phyloP scores from a whole-genome alignment of 2,888 invertebrate genomes.

The Lasiommata megera region DNA sequence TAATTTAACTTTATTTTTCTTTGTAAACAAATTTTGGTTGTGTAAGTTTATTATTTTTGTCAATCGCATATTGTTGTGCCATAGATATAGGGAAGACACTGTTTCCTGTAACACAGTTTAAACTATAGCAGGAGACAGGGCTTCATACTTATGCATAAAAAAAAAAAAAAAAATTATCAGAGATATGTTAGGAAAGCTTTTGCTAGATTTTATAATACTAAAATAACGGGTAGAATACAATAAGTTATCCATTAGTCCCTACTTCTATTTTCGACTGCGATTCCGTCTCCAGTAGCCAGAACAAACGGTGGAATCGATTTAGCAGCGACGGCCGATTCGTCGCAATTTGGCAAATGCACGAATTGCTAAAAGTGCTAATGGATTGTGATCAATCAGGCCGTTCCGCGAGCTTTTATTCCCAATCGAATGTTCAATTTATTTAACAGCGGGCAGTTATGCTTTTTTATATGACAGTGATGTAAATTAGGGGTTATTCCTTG shows the following conservation, averaged over 20 bases:
- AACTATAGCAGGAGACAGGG: too few species aligned
- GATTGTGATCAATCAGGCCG: conserved; percentile 11
- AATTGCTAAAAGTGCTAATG: conserved; percentile 17
- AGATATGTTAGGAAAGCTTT: too few species aligned
- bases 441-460: conserved; percentile 4
- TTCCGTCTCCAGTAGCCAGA: not conserved
- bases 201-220: too few species aligned
- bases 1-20: too few species aligned
- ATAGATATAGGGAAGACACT: too few species aligned
- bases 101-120: too few species aligned
- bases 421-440: conserved; percentile 9
- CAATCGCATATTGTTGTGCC: too few species aligned
- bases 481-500: not conserved
- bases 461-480: not conserved
- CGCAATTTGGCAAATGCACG: conserved; percentile 19
- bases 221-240: too few species aligned
- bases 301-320: conserved; percentile 6
- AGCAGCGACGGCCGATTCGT: conserved; percentile 3
- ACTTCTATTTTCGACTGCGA: not conserved
- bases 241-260: not conserved
- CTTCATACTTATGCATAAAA: too few species aligned
- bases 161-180: too few species aligned
- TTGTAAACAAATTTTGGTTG: too few species aligned
- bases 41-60: too few species aligned
- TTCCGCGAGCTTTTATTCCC: conserved; percentile 6